These are phyloP conservation scores for Pristionchus maxplancki DNA, from an alignment of 2,888 invertebrate genomes.

Conservation along the genomic window DNA sequence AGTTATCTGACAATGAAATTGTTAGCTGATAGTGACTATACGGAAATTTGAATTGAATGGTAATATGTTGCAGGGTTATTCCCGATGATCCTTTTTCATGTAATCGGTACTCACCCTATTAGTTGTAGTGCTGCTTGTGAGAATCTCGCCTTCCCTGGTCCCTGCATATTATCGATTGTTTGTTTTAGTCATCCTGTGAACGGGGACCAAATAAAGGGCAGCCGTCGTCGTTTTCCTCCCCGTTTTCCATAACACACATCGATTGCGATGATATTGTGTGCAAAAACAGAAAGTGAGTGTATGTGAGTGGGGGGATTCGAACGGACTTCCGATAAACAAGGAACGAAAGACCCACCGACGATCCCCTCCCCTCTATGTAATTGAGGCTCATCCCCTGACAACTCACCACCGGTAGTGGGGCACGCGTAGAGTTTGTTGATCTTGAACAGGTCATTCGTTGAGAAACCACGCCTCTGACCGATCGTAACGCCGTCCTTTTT, in stretches of 20 bases:
- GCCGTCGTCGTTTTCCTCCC: neutral
- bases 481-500: slow-evolving; percentile 70
- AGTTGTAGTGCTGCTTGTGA: neutral
- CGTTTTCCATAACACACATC: slow-evolving; percentile 24
- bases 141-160: too few species aligned
- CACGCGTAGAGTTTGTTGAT: slow-evolving; percentile 78
- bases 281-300: slow-evolving; percentile 7
- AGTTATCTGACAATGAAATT: neutral
- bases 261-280: slow-evolving; percentile 14
- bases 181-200: neutral
- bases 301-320: slow-evolving; percentile 1
- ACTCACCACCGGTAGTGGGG: slow-evolving; percentile 59
- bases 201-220: slow-evolving; percentile 7
- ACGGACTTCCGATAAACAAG: slow-evolving; percentile 41
- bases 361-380: neutral
- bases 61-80: too few species aligned
- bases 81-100: too few species aligned
- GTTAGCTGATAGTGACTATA: too few species aligned
- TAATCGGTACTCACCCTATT: neutral
- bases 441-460: slow-evolving; percentile 76
- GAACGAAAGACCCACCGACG: neutral
- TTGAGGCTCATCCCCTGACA: slow-evolving; percentile 35
- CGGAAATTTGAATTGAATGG: too few species aligned
- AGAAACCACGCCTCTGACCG: slow-evolving; percentile 76
- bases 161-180: neutral